Conservation (phyloP, 2,797 vertebrate genomes). For the Malurus splendens region DNA sequence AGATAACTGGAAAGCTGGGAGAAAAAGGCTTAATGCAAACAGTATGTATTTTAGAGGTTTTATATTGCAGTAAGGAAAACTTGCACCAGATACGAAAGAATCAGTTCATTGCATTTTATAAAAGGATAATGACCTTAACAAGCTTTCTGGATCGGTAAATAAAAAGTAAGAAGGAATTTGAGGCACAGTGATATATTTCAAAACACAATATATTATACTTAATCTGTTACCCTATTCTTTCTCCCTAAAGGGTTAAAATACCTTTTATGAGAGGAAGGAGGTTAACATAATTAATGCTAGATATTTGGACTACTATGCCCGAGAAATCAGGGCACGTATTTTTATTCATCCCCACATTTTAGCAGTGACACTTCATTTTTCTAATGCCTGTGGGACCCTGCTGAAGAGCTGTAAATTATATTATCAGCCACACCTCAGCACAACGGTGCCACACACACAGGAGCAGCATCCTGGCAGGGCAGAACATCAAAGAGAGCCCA, state of each 20-base stretch:
- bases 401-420: not conserved
- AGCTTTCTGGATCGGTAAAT: not conserved
- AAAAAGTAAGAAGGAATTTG: not conserved
- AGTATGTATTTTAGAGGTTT: not conserved
- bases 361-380: not conserved
- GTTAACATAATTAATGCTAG: not conserved
- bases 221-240: not conserved
- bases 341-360: not conserved
- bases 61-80: not conserved
- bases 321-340: conserved; percentile 36
- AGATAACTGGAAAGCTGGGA: not conserved
- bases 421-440: not conserved
- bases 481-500: not conserved
- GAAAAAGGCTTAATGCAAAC: not conserved
- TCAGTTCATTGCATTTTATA: not conserved
- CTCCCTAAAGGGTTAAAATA: not conserved
- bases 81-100: not conserved
- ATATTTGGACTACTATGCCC: not conserved
- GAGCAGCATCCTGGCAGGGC: not conserved
- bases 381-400: rapidly evolving
- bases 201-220: not conserved
- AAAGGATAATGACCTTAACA: not conserved
- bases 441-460: rapidly evolving
- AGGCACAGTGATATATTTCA: not conserved
- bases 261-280: not conserved